A percentile compares a stretch with the other conserved stretches of the same genome.
Evolutionary conservation across 2,797 vertebrate species (phyloP).

Genomic region (Hydrocynus forskahlii): DNA sequence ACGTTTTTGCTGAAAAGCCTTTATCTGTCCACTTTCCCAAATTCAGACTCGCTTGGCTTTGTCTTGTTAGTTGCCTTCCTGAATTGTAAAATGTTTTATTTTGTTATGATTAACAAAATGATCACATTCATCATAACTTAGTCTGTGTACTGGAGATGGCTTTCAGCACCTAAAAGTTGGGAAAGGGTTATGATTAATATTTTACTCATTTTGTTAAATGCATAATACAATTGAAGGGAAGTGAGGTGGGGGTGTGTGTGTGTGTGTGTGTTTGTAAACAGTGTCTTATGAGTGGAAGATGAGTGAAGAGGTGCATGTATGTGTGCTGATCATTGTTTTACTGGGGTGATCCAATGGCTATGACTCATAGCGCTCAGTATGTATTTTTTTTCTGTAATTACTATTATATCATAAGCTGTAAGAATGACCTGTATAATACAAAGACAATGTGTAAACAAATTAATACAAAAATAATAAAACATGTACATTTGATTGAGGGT

Average conservation of each 20-base stretch:
- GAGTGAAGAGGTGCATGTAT: slow-evolving; percentile 67
- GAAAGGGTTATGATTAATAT: slow-evolving; percentile 63
- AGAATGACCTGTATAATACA: slow-evolving; percentile 80
- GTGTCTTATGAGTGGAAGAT: slow-evolving; percentile 50
- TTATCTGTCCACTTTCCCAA: not conserved
- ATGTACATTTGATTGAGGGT: slow-evolving; percentile 67
- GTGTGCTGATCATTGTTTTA: slow-evolving; percentile 52
- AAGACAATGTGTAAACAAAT: slow-evolving; percentile 72
- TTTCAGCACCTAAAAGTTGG: slow-evolving; percentile 56
- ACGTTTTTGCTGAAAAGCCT: not conserved
- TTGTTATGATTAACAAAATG: slow-evolving; percentile 63
- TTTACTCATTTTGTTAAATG: slow-evolving; percentile 69
- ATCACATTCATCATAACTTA: slow-evolving; percentile 67
- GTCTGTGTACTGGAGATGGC: slow-evolving; percentile 61
- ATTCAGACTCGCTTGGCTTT: slow-evolving; percentile 56
- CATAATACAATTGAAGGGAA: slow-evolving; percentile 60
- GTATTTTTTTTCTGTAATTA: slow-evolving; percentile 72
- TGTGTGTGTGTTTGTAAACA: slow-evolving; percentile 46
- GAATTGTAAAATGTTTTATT: slow-evolving; percentile 57
- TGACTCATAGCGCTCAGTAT: slow-evolving; percentile 62
- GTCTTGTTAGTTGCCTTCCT: slow-evolving; percentile 74
- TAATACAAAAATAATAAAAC: slow-evolving; percentile 72
- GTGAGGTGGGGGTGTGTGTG: slow-evolving; percentile 33
- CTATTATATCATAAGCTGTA: slow-evolving; percentile 76
- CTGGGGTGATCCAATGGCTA: slow-evolving; percentile 61